Evolutionary conservation across 2,797 vertebrate species (phyloP), one percentile per base, ranked within the genome.

Genomic region (Austrolebias charrua): DNA sequence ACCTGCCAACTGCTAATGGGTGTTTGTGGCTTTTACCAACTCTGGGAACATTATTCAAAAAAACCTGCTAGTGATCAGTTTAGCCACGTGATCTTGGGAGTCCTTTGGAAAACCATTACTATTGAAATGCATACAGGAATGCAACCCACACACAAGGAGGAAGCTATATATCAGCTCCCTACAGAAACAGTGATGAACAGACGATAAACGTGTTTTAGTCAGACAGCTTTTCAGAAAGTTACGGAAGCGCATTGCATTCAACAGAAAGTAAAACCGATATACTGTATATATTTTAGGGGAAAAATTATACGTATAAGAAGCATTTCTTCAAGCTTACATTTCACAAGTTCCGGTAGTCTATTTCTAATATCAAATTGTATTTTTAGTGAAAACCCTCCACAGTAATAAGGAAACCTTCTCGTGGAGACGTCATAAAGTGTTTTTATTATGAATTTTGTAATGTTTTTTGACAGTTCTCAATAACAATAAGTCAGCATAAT

Each of bases 371-470:
- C n/a, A 54, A 12, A 15, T 2, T 15, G 31, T 33, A 40, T 16
- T n/a, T 47, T 57, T 5, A 38, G n/a, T 55, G 18, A 60, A 13
- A 33, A 20, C 4, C 29, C 18, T 49, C 1, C 28, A 31, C 38
- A 47, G 42, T 6, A 44, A 55, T 48, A 45, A 84, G 83, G 63
- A 85, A 77, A 40, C 44, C 28, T 60, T 76, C 73, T 71, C 62
- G 28, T 83, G 64, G 66, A 86, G 85, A 91, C 65, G 71, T 94
- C 88, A 91, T 93, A 90, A 82, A 88, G 88, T 91, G 83, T 87
- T 94, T 93, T 93, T 93, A 93, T 93, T 94, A 93, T 91, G 90
- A 93, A 93, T 91, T 90, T 91, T 86, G 89, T 88, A 62, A 89
- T 88, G 82, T 89, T 90, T 88, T 90, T 85, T 86, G 87, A 91